These are phyloP conservation scores for Catocala nupta DNA, from an alignment of 2,888 invertebrate genomes.

Conservation along the genomic window DNA sequence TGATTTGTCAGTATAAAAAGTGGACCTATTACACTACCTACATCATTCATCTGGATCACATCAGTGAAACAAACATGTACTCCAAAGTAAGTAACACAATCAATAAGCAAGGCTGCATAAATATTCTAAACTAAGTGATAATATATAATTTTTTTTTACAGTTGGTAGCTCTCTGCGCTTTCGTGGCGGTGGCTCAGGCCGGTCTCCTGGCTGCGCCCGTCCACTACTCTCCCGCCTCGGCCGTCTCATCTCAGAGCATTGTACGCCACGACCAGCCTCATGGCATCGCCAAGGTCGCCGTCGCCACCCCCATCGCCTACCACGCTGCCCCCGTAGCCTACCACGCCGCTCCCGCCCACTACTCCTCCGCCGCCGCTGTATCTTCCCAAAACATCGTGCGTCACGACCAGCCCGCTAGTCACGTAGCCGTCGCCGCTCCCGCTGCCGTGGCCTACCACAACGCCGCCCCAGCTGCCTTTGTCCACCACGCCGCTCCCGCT, in stretches of 20 bases:
- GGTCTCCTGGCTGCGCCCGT: constrained; percentile 54
- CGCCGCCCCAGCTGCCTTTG: constrained; percentile 42
- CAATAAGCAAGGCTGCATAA: background rate
- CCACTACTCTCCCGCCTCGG: constrained; percentile 64
- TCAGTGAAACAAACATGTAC: constrained; percentile 59
- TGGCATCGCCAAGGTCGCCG: constrained; percentile 46
- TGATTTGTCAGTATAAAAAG: constrained; percentile 64
- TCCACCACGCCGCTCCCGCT: constrained; percentile 26
- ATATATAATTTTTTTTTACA: constrained; percentile 32
- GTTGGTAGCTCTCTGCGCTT: constrained; percentile 50
- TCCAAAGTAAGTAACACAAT: constrained; percentile 43
- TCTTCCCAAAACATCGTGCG: constrained; percentile 40
- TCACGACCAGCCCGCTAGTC: constrained; percentile 26
- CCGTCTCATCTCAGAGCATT: constrained; percentile 63
- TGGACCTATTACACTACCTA: constrained; percentile 47
- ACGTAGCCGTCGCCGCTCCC: too few relatives aligned
- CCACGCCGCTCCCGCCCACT: constrained; percentile 46
- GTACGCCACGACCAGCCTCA: constrained; percentile 63
- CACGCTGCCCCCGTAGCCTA: constrained; percentile 53
- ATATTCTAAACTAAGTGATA: constrained; percentile 40
- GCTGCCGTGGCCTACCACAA: constrained; percentile 29
- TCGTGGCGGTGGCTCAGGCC: constrained; percentile 26
- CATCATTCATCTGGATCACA: constrained; percentile 54
- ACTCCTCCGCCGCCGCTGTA: constrained; percentile 43
- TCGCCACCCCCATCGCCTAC: constrained; percentile 47